phyloP scores from a whole-genome alignment of 2,888 invertebrate species.

The Amphipoea oculea region DNA sequence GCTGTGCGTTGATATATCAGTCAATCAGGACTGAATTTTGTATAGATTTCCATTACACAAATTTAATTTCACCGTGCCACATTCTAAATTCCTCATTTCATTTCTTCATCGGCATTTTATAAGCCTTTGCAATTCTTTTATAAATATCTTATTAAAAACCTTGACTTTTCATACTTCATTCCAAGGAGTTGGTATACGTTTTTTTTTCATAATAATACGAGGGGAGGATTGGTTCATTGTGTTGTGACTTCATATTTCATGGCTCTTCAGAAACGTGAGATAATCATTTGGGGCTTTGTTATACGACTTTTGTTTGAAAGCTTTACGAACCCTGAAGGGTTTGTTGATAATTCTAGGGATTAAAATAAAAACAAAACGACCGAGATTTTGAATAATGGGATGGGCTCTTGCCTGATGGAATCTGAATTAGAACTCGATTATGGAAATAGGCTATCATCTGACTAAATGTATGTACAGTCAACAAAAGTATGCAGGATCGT shows the following conservation, averaged over 20 bases:
- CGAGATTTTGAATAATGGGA: too few species aligned
- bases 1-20: too few species aligned
- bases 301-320: not conserved
- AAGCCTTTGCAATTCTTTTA: slow-evolving; percentile 15
- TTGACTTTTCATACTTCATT: slow-evolving; percentile 18
- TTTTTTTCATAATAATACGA: slow-evolving; percentile 25
- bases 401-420: too few species aligned
- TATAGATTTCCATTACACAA: too few species aligned
- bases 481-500: too few species aligned
- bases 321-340: not conserved
- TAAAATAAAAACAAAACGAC: not conserved
- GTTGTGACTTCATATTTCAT: slow-evolving; percentile 31
- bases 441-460: too few species aligned
- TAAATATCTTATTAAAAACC: slow-evolving; percentile 40
- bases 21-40: too few species aligned
- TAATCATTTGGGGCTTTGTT: not conserved
- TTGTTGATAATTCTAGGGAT: not conserved
- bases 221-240: slow-evolving; percentile 5
- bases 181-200: not conserved
- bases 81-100: slow-evolving; percentile 5
- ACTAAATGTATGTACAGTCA: too few species aligned
- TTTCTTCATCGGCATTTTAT: slow-evolving; percentile 1
- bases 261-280: slow-evolving; percentile 6
- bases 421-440: too few species aligned
- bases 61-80: not conserved